Evolutionary conservation across 2,797 vertebrate genomes (phyloP).

Genomic region (Chelon labrosus): DNA sequence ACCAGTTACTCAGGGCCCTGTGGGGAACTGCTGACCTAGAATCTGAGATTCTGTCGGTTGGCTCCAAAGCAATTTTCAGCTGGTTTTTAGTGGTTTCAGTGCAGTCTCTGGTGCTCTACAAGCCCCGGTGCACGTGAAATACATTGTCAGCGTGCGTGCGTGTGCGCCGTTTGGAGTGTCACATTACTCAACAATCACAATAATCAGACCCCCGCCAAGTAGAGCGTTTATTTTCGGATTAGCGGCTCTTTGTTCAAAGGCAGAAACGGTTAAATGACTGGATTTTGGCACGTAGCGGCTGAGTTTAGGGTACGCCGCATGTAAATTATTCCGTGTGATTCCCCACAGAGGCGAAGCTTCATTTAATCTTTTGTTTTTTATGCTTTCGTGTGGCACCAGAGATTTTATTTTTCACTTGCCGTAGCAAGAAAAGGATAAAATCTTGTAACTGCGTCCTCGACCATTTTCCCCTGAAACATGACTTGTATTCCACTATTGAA

Average conservation of each 20-base stretch:
- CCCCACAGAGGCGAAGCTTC: not conserved
- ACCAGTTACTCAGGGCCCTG: constrained; percentile 36
- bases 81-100: constrained; percentile 37
- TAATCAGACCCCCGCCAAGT: not conserved
- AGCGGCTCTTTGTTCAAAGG: not conserved
- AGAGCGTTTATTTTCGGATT: not conserved
- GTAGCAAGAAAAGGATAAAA: not conserved
- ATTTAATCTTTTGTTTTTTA: no score
- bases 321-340: not conserved
- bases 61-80: constrained; percentile 55
- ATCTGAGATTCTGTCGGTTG: constrained; percentile 52
- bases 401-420: no score
- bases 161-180: not conserved
- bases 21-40: constrained; percentile 63
- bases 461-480: not conserved
- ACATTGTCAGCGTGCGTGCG: constrained; percentile 2
- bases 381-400: no score
- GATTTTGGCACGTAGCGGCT: not conserved
- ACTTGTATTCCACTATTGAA: constrained; percentile 3
- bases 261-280: not conserved
- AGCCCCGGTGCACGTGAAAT: constrained; percentile 30
- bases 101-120: constrained; percentile 25
- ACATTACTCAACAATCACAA: not conserved
- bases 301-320: not conserved
- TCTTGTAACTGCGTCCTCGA: not conserved